phyloP scores from a whole-genome alignment of 2,888 invertebrate genomes.

The Arctia plantaginis region DNA sequence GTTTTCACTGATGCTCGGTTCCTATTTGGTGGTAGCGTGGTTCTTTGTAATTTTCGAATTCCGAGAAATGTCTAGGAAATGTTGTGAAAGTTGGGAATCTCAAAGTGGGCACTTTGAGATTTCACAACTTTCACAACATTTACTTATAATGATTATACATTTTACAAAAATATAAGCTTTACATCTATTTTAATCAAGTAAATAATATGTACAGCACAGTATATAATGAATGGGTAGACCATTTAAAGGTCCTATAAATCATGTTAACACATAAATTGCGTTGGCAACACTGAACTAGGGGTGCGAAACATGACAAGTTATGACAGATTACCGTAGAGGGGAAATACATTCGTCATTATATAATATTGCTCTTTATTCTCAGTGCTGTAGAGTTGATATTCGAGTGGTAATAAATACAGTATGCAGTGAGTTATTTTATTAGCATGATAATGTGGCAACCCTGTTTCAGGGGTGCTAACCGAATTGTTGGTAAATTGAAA shows the following conservation, averaged over 20 bases:
- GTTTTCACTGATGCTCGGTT: no score
- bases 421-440: constrained; percentile 68
- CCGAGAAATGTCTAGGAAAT: no score
- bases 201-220: constrained; percentile 10
- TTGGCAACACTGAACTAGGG: constrained; percentile 73
- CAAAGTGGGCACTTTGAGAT: no score
- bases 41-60: no score
- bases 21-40: no score
- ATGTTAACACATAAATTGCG: constrained; percentile 85
- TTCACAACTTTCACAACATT: no score
- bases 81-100: no score
- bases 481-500: constrained; percentile 81
- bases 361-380: constrained; percentile 24
- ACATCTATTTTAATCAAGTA: constrained; percentile 9
- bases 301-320: constrained; percentile 68
- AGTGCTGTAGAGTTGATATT: constrained; percentile 15
- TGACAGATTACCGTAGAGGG: constrained; percentile 67
- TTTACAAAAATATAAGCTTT: no score
- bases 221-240: constrained; percentile 48
- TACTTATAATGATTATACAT: no score
- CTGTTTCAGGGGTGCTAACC: constrained; percentile 71
- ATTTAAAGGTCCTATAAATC: constrained; percentile 74
- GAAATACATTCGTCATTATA: constrained; percentile 26
- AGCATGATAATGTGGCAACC: constrained; percentile 75
- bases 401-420: constrained; percentile 70